Evolutionary conservation across 2,888 invertebrate genomes (phyloP).

Genomic region (Cylindroiulus punctatus): DNA sequence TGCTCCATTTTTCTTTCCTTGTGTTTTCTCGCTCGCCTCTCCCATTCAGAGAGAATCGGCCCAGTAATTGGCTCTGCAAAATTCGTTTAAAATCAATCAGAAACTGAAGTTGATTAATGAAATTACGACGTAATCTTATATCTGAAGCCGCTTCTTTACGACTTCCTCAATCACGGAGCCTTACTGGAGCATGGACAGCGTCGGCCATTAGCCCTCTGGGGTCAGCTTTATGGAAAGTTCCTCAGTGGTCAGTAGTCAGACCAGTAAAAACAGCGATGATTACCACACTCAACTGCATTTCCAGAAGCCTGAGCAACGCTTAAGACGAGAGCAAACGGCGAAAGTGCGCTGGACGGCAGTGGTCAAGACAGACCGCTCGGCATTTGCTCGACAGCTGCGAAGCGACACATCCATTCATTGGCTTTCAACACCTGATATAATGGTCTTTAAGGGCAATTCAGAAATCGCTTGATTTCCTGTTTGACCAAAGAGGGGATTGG

Average conservation of each 20-base stretch:
- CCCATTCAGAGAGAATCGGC: neutral
- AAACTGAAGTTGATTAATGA: slow-evolving; percentile 38
- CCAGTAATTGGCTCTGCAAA: slow-evolving; percentile 16
- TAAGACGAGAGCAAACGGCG: neutral
- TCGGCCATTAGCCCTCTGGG: neutral
- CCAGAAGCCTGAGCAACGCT: neutral
- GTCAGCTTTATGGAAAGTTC: neutral
- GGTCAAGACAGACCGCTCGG: neutral
- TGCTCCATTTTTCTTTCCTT: slow-evolving; percentile 30
- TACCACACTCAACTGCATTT: neutral
- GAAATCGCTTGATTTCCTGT: slow-evolving; percentile 31
- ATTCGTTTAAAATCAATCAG: slow-evolving; percentile 42
- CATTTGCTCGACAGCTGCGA: neutral
- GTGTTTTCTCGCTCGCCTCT: neutral
- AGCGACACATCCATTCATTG: slow-evolving; percentile 13
- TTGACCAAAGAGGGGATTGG: neutral
- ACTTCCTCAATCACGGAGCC: slow-evolving; percentile 6
- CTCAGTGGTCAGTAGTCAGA: neutral
- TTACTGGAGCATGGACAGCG: neutral
- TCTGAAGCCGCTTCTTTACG: slow-evolving; percentile 29
- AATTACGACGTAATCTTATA: slow-evolving; percentile 38
- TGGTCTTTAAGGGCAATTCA: slow-evolving; percentile 24
- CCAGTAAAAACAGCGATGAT: neutral
- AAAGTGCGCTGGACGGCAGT: neutral
- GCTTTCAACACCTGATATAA: slow-evolving; percentile 8